Percentiles rank a stretch among this genome's conserved stretches.
Evolutionary conservation across 2,888 invertebrate genomes (phyloP).

Genomic region (Ophion slaviceki): DNA sequence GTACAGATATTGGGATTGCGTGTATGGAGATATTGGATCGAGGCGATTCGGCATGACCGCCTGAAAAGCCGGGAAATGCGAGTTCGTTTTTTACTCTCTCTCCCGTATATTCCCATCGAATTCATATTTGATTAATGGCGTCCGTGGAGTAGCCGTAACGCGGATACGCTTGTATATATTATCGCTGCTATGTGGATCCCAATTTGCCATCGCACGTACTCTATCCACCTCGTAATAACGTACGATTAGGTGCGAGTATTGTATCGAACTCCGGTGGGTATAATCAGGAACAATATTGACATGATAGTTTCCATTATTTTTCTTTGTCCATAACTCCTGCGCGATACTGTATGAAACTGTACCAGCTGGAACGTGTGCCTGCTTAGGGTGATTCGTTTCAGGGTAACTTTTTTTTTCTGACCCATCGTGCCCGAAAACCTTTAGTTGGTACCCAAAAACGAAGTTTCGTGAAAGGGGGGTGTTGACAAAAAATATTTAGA

Average conservation of each 20-base stretch:
- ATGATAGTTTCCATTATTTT: constrained; percentile 29
- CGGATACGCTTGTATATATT: constrained; percentile 60
- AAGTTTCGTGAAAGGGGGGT: too few relatives aligned
- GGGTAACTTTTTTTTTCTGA: too few relatives aligned
- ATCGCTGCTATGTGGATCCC: constrained; percentile 58
- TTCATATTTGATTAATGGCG: constrained; percentile 59
- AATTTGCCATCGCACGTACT: neutral
- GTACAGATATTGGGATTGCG: constrained; percentile 58
- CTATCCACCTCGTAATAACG: constrained; percentile 34
- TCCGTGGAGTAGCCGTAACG: constrained; percentile 24
- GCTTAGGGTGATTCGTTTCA: too few relatives aligned
- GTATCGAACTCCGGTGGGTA: constrained; percentile 33
- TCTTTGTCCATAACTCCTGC: constrained; percentile 29
- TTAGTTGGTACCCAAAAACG: too few relatives aligned
- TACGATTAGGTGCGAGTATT: neutral
- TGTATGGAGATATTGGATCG: constrained; percentile 24
- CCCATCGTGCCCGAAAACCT: too few relatives aligned
- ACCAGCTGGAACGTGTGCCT: too few relatives aligned
- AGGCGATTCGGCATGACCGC: constrained; percentile 26
- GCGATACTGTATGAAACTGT: neutral
- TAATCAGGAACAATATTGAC: constrained; percentile 43
- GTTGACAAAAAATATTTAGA: too few relatives aligned
- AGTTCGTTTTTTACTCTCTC: constrained; percentile 16
- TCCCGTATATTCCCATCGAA: constrained; percentile 8
- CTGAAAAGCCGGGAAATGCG: constrained; percentile 33